These are phyloP conservation scores for Cavia porcellus DNA, from an alignment of 2,113 vertebrate genomes.

Conservation along the genomic window DNA sequence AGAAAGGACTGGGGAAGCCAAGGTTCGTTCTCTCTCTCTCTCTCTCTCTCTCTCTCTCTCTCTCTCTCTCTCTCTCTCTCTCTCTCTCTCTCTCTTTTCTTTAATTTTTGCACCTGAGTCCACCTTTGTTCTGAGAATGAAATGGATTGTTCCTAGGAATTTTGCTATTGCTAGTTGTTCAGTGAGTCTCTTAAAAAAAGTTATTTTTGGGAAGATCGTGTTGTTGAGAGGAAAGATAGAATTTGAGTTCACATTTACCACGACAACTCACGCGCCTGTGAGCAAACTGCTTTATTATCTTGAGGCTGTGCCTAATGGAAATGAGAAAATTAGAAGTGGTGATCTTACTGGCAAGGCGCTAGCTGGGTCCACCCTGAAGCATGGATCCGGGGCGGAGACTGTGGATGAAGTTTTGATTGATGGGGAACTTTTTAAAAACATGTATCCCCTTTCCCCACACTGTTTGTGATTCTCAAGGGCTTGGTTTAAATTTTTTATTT, in stretches of 20 bases:
- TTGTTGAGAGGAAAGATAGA: background rate
- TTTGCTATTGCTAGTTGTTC: constrained; percentile 4
- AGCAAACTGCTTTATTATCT: background rate
- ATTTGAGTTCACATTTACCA: background rate
- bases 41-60: no score
- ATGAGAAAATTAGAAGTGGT: background rate
- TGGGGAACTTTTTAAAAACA: background rate
- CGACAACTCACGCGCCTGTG: background rate
- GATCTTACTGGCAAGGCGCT: background rate
- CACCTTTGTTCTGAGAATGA: constrained; percentile 12
- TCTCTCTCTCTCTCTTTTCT: background rate
- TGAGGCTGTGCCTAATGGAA: background rate
- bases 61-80: no score
- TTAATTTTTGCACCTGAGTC: background rate
- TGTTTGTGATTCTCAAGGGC: background rate
- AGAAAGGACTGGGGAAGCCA: background rate
- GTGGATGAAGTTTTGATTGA: background rate
- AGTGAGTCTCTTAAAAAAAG: background rate
- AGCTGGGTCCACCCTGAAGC: background rate
- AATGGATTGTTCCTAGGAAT: background rate
- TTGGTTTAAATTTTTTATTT: background rate
- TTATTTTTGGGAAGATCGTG: background rate
- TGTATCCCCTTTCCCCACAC: background rate
- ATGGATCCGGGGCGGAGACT: no score
- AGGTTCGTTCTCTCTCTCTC: background rate